These are phyloP conservation scores for Macrobrachium nipponense DNA, from an alignment of 1,140 invertebrate species.

Conservation along the genomic window DNA sequence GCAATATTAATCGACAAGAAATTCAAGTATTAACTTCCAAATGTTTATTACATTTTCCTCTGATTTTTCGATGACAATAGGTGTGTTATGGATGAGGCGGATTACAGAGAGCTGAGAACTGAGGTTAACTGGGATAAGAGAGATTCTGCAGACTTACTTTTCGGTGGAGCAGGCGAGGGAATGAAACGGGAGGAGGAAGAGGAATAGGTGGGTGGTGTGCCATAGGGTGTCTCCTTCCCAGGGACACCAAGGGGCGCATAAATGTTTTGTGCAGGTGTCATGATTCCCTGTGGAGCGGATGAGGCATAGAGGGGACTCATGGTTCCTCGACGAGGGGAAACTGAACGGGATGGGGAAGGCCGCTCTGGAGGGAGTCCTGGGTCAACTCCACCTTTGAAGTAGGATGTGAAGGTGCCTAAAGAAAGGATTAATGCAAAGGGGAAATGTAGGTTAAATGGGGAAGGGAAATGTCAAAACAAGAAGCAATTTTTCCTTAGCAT, in stretches of 20 bases:
- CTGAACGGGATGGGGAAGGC: slow-evolving; percentile 51
- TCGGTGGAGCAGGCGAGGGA: slow-evolving; percentile 40
- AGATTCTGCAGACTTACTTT: slow-evolving; percentile 32
- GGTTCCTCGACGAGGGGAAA: slow-evolving; percentile 42
- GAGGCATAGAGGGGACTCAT: slow-evolving; percentile 56
- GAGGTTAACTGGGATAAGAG: too few species aligned
- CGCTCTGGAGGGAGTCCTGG: slow-evolving; percentile 52
- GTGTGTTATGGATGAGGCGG: too few species aligned
- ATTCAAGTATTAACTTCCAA: too few species aligned
- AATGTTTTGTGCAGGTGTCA: background rate
- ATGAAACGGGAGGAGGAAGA: slow-evolving; percentile 16
- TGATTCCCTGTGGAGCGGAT: slow-evolving; percentile 36
- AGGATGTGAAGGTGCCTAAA: slow-evolving; percentile 53
- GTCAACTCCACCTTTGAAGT: slow-evolving; percentile 54
- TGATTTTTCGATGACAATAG: too few species aligned
- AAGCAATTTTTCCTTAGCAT: background rate
- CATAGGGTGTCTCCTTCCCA: slow-evolving; percentile 42
- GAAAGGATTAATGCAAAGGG: background rate
- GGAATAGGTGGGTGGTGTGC: slow-evolving; percentile 20
- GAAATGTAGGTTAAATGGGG: background rate
- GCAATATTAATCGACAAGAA: too few species aligned
- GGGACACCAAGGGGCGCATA: slow-evolving; percentile 9
- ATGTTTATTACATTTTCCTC: too few species aligned
- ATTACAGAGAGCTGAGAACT: too few species aligned
- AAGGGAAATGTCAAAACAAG: background rate